Evolutionary conservation across 2,113 vertebrate species (phyloP).

Genomic region (Onychostoma macrolepis): DNA sequence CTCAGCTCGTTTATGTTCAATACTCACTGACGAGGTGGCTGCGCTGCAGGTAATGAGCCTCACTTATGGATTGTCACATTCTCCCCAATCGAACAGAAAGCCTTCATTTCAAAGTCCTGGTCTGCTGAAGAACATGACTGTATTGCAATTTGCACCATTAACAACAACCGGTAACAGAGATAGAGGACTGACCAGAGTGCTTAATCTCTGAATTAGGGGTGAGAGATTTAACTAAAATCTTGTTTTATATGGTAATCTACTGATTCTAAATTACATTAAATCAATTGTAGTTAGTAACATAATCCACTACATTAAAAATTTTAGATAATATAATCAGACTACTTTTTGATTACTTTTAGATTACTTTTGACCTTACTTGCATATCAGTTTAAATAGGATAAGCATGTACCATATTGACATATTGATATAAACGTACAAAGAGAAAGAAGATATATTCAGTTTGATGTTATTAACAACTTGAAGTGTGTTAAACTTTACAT

Average conservation of each 20-base stretch:
- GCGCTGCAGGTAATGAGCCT: slow-evolving; percentile 47
- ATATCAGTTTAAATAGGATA: background rate
- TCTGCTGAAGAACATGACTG: slow-evolving; percentile 24
- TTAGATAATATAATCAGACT: background rate
- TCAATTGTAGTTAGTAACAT: background rate
- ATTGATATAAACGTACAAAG: background rate
- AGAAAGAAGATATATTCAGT: background rate
- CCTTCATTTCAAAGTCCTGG: slow-evolving; percentile 14
- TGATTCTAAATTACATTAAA: too few relatives aligned
- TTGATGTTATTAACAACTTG: background rate
- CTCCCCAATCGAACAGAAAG: slow-evolving; percentile 39
- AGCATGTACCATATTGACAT: too few relatives aligned
- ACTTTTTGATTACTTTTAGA: background rate
- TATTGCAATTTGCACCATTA: slow-evolving; percentile 33
- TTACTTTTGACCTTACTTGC: background rate
- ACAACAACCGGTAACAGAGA: background rate
- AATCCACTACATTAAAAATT: background rate
- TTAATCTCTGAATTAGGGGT: slow-evolving; percentile 1
- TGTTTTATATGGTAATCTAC: background rate
- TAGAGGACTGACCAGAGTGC: background rate
- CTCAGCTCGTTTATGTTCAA: slow-evolving; percentile 53
- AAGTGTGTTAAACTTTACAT: background rate
- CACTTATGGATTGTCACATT: slow-evolving; percentile 56
- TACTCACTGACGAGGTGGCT: slow-evolving; percentile 32
- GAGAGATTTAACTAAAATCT: background rate